phyloP scores from a whole-genome alignment of 1,140 invertebrate genomes.

The Macrotrachela quadricornifera region DNA sequence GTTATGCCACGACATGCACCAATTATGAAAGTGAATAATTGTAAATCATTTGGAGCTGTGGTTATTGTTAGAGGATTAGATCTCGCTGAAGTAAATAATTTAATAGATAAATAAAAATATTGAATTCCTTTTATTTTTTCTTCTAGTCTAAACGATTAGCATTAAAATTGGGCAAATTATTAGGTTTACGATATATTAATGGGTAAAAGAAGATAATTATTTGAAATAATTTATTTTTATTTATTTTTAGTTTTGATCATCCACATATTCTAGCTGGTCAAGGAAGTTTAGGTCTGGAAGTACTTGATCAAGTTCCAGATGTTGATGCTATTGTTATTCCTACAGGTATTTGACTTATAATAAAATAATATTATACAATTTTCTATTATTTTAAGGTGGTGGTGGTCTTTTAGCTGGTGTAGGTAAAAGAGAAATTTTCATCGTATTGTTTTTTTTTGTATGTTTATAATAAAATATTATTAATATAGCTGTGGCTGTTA shows the following conservation, averaged over 20 bases:
- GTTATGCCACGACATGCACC: conserved; percentile 69
- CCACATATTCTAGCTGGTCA: conserved; percentile 77
- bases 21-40: conserved; percentile 76
- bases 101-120: not conserved
- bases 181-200: conserved; percentile 6
- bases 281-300: conserved; percentile 72
- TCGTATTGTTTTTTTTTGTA: too few relatives aligned
- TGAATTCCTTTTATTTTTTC: not conserved
- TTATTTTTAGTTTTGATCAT: conserved; percentile 52
- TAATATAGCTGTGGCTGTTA: conserved; percentile 48
- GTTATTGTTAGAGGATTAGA: conserved; percentile 60
- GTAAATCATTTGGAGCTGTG: conserved; percentile 54
- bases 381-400: conserved; percentile 37
- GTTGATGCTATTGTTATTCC: conserved; percentile 44
- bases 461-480: too few relatives aligned
- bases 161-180: conserved; percentile 3
- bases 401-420: conserved; percentile 67
- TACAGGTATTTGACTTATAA: conserved; percentile 31
- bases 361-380: too few relatives aligned
- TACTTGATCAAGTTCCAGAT: conserved; percentile 49
- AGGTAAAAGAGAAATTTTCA: too few relatives aligned
- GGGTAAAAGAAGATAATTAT: not conserved
- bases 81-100: conserved; percentile 44
- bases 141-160: conserved; percentile 1
- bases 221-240: not conserved